phyloP scores from a whole-genome alignment of 1,140 invertebrate species.

The Brachionus sp. region DNA sequence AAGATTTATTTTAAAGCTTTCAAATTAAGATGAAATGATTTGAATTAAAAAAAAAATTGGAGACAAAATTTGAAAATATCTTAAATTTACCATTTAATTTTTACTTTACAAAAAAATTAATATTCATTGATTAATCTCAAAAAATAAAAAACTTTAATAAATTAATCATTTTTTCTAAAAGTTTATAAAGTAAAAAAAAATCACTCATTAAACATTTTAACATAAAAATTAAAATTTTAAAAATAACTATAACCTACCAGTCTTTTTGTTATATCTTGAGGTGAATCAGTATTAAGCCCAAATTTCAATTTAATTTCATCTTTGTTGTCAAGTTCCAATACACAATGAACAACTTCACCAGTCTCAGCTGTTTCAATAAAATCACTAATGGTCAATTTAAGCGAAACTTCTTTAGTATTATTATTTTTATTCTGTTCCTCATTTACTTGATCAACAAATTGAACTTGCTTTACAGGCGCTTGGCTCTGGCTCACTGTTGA shows the following conservation, averaged over 20 bases:
- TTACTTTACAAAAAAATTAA: no score
- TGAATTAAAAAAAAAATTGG: no score
- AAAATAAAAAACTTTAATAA: no score
- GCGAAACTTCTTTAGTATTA: neutral
- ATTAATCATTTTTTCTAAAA: no score
- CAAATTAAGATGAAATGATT: no score
- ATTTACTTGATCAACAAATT: slow-evolving; percentile 37
- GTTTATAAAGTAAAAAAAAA: no score
- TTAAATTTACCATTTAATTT: no score
- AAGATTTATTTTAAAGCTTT: no score
- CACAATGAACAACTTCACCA: slow-evolving; percentile 36
- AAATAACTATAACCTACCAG: neutral
- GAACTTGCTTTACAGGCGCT: neutral
- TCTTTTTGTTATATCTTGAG: neutral
- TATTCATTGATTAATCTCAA: no score
- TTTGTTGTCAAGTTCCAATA: slow-evolving; percentile 29
- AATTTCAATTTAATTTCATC: slow-evolving; percentile 43
- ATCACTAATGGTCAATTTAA: slow-evolving; percentile 23
- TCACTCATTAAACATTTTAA: no score
- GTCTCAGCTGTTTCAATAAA: neutral
- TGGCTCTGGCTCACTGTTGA: neutral
- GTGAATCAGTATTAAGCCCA: neutral
- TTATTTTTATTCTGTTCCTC: neutral
- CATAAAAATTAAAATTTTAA: no score
- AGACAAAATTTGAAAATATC: no score